These are phyloP conservation scores for Mastomys natalensis DNA, from an alignment of 2,113 vertebrate genomes.

Conservation along the genomic window DNA sequence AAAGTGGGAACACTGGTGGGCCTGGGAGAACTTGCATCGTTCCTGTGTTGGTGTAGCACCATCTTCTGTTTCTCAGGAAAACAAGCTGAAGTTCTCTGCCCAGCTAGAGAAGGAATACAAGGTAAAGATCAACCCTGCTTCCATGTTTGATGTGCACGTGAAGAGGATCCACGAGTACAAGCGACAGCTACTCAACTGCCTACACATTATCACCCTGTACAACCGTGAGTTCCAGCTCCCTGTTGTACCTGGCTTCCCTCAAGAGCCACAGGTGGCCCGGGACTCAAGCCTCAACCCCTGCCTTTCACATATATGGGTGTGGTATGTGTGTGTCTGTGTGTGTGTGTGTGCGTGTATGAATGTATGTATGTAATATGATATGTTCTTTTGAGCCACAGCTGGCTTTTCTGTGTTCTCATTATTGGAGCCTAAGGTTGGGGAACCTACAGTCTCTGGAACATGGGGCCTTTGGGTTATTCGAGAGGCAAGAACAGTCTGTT, in stretches of 20 bases:
- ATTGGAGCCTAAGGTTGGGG: not conserved
- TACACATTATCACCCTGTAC: slow-evolving; percentile 92
- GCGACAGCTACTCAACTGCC: slow-evolving; percentile 92
- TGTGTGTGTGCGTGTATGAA: not conserved
- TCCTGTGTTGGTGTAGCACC: rapidly evolving
- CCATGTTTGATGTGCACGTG: slow-evolving; percentile 94
- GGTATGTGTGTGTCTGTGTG: not conserved
- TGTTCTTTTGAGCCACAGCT: not conserved
- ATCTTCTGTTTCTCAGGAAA: slow-evolving; percentile 87
- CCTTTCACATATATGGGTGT: rapidly evolving
- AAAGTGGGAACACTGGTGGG: not conserved
- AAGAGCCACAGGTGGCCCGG: not conserved
- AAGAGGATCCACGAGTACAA: slow-evolving; percentile 96
- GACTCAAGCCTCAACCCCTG: not conserved
- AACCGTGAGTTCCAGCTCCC: slow-evolving; percentile 87
- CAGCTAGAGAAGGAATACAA: slow-evolving; percentile 91
- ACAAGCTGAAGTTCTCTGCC: slow-evolving; percentile 92
- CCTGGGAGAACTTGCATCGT: rapidly evolving
- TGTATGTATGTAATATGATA: rapidly evolving
- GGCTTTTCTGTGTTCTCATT: not conserved
- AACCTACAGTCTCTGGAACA: not conserved
- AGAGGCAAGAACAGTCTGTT: not conserved
- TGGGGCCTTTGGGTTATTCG: not conserved
- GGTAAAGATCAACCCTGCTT: slow-evolving; percentile 91
- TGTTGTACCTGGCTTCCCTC: not conserved